Conservation (phyloP, 2,888 invertebrate genomes). For the Drosophila prostipennis region DNA sequence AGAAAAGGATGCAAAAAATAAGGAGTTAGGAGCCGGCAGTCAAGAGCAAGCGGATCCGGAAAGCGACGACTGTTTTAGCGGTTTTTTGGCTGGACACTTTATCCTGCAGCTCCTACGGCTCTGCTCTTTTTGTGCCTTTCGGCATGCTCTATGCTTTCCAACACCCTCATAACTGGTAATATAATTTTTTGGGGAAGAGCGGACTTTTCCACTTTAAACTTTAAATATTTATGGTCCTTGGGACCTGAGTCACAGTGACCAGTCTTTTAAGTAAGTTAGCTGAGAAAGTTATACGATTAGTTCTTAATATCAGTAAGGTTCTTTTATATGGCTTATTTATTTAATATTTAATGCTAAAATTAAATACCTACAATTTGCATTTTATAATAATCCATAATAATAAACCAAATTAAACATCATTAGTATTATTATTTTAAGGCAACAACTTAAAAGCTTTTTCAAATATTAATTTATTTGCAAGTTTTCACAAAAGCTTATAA, state of each 20-base stretch:
- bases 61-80: conserved; percentile 63
- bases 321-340: too few relatives aligned
- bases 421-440: too few relatives aligned
- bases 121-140: background rate
- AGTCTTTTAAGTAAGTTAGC: too few relatives aligned
- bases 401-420: too few relatives aligned
- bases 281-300: background rate
- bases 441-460: too few relatives aligned
- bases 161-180: conserved; percentile 13
- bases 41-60: conserved; percentile 37
- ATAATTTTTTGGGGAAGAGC: background rate
- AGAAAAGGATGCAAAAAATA: conserved; percentile 17
- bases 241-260: background rate
- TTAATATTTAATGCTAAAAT: too few relatives aligned
- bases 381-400: too few relatives aligned
- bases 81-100: conserved; percentile 54
- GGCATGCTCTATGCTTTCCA: background rate
- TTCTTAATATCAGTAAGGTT: too few relatives aligned
- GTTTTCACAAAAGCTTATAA: too few relatives aligned
- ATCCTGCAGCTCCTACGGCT: conserved; percentile 26
- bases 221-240: background rate
- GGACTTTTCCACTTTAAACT: conserved; percentile 8
- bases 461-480: too few relatives aligned
- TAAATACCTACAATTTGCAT: too few relatives aligned
- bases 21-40: conserved; percentile 22